A percentile compares a stretch with the other conserved stretches of the same genome.
These are phyloP conservation scores for Poeciliopsis paucimaculata DNA, from an alignment of 2,797 vertebrate genomes.

Conservation along the genomic window DNA sequence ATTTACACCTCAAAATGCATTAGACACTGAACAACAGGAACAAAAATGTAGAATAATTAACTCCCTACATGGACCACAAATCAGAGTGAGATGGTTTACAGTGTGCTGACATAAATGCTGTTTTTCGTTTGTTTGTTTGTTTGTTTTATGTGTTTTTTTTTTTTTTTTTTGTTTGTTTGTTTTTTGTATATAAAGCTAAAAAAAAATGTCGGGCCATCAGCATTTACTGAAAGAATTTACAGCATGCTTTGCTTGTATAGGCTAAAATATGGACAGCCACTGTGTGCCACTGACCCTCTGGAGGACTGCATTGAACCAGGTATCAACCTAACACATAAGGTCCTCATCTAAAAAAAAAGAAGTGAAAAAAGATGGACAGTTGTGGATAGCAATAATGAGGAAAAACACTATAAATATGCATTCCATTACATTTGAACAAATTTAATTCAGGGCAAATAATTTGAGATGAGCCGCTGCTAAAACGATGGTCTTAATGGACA, in stretches of 20 bases:
- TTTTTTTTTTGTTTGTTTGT: neutral
- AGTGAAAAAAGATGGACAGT: slow-evolving; percentile 42
- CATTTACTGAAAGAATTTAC: neutral
- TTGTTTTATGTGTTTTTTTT: neutral
- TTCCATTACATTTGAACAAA: slow-evolving; percentile 82
- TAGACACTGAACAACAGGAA: neutral
- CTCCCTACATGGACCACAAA: neutral
- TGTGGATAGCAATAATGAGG: slow-evolving; percentile 41
- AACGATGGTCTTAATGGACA: slow-evolving; percentile 84
- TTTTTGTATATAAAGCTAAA: neutral
- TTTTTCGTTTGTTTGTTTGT: neutral
- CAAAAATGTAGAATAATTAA: neutral
- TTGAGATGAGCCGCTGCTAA: slow-evolving; percentile 75
- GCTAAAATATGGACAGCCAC: slow-evolving; percentile 1
- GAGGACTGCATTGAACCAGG: slow-evolving; percentile 16
- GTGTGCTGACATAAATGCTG: neutral
- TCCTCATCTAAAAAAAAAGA: slow-evolving; percentile 35
- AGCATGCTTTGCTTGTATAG: neutral
- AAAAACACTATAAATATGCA: slow-evolving; percentile 78
- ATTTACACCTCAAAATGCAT: neutral
- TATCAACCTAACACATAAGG: slow-evolving; percentile 43
- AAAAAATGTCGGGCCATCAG: neutral
- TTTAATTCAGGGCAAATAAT: slow-evolving; percentile 82
- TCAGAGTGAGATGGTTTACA: neutral
- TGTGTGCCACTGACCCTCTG: slow-evolving; percentile 19